Conservation (phyloP, 2,113 vertebrate genomes). For the Cyphotilapia sp. region DNA sequence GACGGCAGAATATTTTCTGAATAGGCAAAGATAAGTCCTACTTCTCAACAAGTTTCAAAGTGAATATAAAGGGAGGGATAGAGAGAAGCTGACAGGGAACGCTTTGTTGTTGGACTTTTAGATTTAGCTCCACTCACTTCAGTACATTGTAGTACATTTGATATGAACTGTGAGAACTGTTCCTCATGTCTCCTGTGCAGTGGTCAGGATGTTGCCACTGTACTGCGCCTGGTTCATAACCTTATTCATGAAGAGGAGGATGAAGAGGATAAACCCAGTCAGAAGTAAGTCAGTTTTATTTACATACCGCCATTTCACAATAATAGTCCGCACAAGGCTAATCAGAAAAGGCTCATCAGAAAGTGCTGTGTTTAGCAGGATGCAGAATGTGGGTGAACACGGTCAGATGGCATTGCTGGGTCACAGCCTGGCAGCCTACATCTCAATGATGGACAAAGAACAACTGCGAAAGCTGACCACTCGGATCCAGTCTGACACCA, state of each 20-base stretch:
- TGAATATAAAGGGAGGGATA: not conserved
- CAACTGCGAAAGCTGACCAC: slow-evolving; percentile 87
- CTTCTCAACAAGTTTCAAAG: not conserved
- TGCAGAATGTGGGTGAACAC: slow-evolving; percentile 87
- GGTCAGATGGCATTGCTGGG: slow-evolving; percentile 93
- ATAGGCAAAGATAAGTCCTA: not conserved
- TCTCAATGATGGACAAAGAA: slow-evolving; percentile 87
- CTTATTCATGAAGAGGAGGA: slow-evolving; percentile 87
- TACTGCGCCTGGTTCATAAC: slow-evolving; percentile 88
- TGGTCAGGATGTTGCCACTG: slow-evolving; percentile 85
- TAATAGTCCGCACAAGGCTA: not conserved
- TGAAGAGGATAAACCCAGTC: slow-evolving; percentile 73
- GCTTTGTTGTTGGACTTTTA: not conserved
- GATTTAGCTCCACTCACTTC: not conserved
- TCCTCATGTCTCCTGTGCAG: slow-evolving; percentile 57
- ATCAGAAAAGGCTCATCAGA: not conserved
- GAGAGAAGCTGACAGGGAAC: not conserved
- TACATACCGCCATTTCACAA: not conserved
- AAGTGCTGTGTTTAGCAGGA: slow-evolving; percentile 61
- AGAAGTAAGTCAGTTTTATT: slow-evolving; percentile 64
- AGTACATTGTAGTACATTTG: not conserved
- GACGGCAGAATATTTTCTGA: not conserved
- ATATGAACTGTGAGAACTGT: not conserved
- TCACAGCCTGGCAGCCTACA: slow-evolving; percentile 93
- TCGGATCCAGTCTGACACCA: slow-evolving; percentile 91